phyloP scores from a whole-genome alignment of 2,797 vertebrate genomes.

The Poeciliopsis infans region DNA sequence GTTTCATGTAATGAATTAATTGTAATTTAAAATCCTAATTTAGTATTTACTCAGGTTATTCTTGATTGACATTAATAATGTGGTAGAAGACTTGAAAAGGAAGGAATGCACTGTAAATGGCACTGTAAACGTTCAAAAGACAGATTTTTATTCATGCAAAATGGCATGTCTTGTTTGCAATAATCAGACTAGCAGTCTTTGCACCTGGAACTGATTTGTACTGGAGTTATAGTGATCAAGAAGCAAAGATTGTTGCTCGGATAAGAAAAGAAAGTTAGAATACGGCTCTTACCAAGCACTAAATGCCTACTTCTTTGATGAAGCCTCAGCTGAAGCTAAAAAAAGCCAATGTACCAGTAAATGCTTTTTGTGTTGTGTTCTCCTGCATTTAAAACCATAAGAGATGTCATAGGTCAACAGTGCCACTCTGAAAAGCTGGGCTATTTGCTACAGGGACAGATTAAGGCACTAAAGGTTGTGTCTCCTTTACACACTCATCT shows the following conservation, averaged over 20 bases:
- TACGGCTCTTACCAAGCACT: slow-evolving; percentile 37
- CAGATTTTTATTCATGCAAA: not conserved
- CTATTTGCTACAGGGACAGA: slow-evolving; percentile 35
- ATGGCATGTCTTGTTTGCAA: not conserved
- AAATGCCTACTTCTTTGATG: slow-evolving; percentile 33
- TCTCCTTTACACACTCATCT: slow-evolving; percentile 25
- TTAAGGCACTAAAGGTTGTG: slow-evolving; percentile 52
- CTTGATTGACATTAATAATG: not conserved
- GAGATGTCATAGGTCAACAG: slow-evolving; percentile 4
- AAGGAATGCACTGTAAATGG: not conserved
- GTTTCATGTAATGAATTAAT: not conserved
- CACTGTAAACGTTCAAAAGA: not conserved
- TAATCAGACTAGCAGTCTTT: not conserved
- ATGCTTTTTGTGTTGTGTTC: slow-evolving; percentile 3
- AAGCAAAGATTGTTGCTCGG: not conserved
- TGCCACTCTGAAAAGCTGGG: slow-evolving; percentile 31
- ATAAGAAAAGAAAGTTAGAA: slow-evolving; percentile 5
- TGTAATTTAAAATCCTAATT: not conserved
- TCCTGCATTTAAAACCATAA: slow-evolving; percentile 11
- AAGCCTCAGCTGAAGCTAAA: slow-evolving; percentile 4
- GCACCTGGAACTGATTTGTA: no score
- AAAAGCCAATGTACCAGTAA: not conserved
- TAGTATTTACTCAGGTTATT: not conserved
- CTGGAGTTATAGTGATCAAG: not conserved
- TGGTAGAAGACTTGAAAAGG: not conserved